Conservation (phyloP, 2,888 invertebrate species). For the Agrotis segetum region DNA sequence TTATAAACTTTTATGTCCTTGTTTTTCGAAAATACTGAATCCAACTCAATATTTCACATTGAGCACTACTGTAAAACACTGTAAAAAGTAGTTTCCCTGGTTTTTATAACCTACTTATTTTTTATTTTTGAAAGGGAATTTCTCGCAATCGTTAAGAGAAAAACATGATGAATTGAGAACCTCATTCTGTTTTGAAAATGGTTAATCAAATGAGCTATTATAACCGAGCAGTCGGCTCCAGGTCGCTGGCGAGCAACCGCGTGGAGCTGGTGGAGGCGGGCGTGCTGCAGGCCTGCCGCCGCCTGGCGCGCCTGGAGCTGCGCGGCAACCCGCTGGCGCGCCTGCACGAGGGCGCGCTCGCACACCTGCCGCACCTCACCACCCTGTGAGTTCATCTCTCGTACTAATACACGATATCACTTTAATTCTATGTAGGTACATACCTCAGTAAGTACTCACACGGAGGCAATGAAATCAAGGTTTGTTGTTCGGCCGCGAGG, state of each 20-base stretch:
- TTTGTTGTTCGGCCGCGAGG: conserved; percentile 16
- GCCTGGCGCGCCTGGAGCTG: conserved; percentile 94
- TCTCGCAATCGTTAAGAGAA: background rate
- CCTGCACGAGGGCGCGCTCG: conserved; percentile 93
- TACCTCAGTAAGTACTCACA: background rate
- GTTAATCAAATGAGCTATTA: background rate
- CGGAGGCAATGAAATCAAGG: conserved; percentile 26
- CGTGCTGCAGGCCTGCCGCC: conserved; percentile 92
- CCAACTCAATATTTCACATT: too few relatives aligned
- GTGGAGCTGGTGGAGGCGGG: conserved; percentile 94
- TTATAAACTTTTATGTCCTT: too few relatives aligned
- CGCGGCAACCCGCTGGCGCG: conserved; percentile 95
- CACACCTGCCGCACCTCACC: conserved; percentile 92
- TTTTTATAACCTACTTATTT: too few relatives aligned
- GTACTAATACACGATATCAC: background rate
- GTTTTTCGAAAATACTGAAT: too few relatives aligned
- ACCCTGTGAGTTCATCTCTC: conserved; percentile 79
- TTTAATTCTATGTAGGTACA: too few relatives aligned
- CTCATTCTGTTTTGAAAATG: too few relatives aligned
- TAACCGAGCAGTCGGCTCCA: conserved; percentile 74
- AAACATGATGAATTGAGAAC: too few relatives aligned
- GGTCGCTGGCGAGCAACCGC: conserved; percentile 96
- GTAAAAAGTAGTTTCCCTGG: too few relatives aligned
- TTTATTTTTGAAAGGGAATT: background rate
- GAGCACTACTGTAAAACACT: too few relatives aligned